Percentiles rank a stretch among this genome's conserved stretches.
Evolutionary conservation across 2,888 invertebrate genomes (phyloP).

Genomic region (Sisyra terminalis): DNA sequence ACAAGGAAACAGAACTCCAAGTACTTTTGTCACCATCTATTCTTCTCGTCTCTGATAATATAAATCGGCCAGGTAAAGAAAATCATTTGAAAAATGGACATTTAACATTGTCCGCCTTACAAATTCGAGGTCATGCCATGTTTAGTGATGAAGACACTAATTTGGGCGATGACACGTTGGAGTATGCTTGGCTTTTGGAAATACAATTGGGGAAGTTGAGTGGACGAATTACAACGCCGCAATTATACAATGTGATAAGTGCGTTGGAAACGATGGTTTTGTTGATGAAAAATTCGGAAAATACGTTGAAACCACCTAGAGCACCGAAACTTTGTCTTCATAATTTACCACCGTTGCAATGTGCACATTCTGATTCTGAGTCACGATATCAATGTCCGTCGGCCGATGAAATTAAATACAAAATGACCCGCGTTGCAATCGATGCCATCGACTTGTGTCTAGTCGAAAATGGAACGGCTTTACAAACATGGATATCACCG

Average conservation of each 20-base stretch:
- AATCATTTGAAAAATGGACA: conserved; percentile 69
- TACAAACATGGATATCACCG: conserved; percentile 80
- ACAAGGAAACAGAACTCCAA: conserved; percentile 82
- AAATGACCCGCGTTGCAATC: conserved; percentile 76
- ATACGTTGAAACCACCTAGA: conserved; percentile 70
- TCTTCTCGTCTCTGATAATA: conserved; percentile 58
- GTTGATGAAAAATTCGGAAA: conserved; percentile 76
- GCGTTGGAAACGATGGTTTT: conserved; percentile 79
- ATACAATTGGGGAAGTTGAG: conserved; percentile 85
- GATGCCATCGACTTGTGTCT: conserved; percentile 83
- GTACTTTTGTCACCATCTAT: conserved; percentile 78
- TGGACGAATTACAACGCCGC: conserved; percentile 73
- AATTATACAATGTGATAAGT: conserved; percentile 72
- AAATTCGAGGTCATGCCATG: conserved; percentile 87
- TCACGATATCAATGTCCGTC: conserved; percentile 64
- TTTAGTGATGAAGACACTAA: conserved; percentile 85
- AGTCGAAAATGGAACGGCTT: conserved; percentile 74
- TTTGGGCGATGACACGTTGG: conserved; percentile 85
- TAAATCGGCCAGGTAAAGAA: conserved; percentile 49
- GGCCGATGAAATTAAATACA: conserved; percentile 78
- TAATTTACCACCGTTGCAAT: conserved; percentile 51
- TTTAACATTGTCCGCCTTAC: conserved; percentile 67
- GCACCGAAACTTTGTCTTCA: conserved; percentile 64
- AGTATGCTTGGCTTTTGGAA: conserved; percentile 96
- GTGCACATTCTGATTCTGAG: conserved; percentile 49